Percentiles rank a stretch among this genome's conserved stretches.
phyloP scores from a whole-genome alignment of 2,888 invertebrate species.

The Polymixis flavicincta region DNA sequence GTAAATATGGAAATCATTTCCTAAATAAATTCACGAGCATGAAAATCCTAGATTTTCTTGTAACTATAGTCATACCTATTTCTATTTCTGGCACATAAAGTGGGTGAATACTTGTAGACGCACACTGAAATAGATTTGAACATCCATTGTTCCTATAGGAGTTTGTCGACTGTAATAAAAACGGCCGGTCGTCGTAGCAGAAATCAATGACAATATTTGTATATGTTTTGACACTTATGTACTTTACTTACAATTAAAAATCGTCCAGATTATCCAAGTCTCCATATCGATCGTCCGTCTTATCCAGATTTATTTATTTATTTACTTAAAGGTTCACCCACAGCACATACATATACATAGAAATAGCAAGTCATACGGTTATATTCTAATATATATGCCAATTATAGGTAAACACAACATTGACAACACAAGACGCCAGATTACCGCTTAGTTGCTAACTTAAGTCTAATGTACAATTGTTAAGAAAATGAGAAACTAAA shows the following conservation, averaged over 20 bases:
- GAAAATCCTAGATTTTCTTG: neutral
- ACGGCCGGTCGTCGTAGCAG: neutral
- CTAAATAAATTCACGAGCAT: neutral
- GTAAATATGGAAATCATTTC: neutral
- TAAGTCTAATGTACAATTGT: too few species aligned
- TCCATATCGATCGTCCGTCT: too few species aligned
- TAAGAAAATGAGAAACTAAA: too few species aligned
- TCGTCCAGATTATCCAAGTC: neutral
- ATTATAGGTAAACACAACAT: too few species aligned
- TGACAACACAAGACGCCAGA: too few species aligned
- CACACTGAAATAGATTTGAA: slow-evolving; percentile 22
- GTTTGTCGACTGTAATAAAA: neutral
- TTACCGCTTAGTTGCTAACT: too few species aligned
- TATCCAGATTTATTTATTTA: too few species aligned
- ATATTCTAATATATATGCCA: too few species aligned
- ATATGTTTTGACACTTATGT: too few species aligned
- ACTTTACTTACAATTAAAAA: neutral
- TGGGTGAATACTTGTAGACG: neutral
- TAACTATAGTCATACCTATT: neutral
- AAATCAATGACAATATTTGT: neutral
- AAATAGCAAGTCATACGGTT: too few species aligned
- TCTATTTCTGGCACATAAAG: slow-evolving; percentile 26
- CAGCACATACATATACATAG: too few species aligned
- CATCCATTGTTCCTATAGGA: neutral
- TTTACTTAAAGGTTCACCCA: too few species aligned